These are phyloP conservation scores for Canis aureus DNA, from an alignment of 2,113 vertebrate species.

Conservation along the genomic window DNA sequence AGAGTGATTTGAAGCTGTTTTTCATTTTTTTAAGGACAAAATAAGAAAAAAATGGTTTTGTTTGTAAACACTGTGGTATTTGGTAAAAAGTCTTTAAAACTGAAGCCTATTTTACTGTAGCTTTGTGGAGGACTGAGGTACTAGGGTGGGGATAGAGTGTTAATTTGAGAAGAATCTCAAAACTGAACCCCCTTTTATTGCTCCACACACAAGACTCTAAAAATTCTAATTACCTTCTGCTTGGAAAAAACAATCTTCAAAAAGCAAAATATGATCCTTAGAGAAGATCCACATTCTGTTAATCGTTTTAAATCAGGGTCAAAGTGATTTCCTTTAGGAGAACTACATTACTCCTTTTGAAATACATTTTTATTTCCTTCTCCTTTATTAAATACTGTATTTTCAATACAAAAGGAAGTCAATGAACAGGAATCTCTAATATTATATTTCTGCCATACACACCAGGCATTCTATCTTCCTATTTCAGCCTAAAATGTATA, in stretches of 20 bases:
- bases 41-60: neutral
- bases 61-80: conserved; percentile 52
- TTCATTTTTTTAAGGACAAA: conserved; percentile 45
- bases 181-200: neutral
- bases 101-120: conserved; percentile 40
- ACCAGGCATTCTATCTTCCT: neutral
- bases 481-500: neutral
- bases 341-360: conserved; percentile 63
- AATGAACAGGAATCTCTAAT: conserved; percentile 18
- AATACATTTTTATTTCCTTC: conserved; percentile 66
- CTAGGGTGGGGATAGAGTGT: neutral
- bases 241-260: conserved; percentile 50
- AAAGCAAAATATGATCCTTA: conserved; percentile 40
- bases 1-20: conserved; percentile 47
- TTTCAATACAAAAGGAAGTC: conserved; percentile 60
- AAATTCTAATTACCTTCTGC: conserved; percentile 66
- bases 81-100: conserved; percentile 53
- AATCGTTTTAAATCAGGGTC: conserved; percentile 67
- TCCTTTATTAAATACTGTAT: conserved; percentile 27
- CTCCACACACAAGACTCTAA: conserved; percentile 52
- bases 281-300: neutral
- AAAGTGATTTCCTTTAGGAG: conserved; percentile 57
- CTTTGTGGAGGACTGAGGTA: neutral
- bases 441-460: conserved; percentile 22
- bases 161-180: conserved; percentile 56